Conservation (phyloP, 2,797 vertebrate species). For the Scomberomorus guttatus region DNA sequence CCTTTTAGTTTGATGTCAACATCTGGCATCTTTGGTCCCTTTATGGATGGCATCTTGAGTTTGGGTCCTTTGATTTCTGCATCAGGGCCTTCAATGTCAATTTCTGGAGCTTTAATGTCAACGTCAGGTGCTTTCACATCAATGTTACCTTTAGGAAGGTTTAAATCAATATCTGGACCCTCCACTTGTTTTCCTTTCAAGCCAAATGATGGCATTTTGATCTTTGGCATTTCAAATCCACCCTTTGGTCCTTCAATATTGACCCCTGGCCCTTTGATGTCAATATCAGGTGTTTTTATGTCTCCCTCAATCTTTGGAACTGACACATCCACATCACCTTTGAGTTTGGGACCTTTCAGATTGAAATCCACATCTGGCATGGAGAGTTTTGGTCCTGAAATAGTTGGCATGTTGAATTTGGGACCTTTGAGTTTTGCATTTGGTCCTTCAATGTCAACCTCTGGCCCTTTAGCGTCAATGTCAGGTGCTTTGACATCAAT, state of each 20-base stretch:
- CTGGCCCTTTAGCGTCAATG: background rate
- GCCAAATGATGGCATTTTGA: constrained; percentile 40
- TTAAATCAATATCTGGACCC: constrained; percentile 29
- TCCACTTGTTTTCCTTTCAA: constrained; percentile 15
- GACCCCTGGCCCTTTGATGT: constrained; percentile 26
- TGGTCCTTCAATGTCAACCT: constrained; percentile 22
- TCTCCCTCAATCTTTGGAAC: constrained; percentile 30
- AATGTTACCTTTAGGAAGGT: constrained; percentile 22
- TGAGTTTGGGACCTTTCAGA: constrained; percentile 33
- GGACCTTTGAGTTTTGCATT: constrained; percentile 16
- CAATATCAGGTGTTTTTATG: constrained; percentile 34
- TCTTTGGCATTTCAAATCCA: constrained; percentile 38
- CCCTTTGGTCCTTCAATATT: constrained; percentile 29
- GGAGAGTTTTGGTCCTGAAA: background rate
- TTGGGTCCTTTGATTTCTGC: background rate
- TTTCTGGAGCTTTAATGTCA: constrained; percentile 16
- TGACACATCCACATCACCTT: constrained; percentile 54
- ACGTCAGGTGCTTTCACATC: constrained; percentile 18
- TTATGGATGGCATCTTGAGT: constrained; percentile 19
- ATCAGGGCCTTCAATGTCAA: constrained; percentile 17
- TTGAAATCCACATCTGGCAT: constrained; percentile 20
- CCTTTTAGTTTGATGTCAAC: background rate
- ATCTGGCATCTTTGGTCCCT: constrained; percentile 10
- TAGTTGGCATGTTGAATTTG: background rate
- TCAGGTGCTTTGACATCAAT: background rate